These are phyloP conservation scores for Anabacerthia variegaticeps DNA, from an alignment of 2,797 vertebrate species.

Conservation along the genomic window DNA sequence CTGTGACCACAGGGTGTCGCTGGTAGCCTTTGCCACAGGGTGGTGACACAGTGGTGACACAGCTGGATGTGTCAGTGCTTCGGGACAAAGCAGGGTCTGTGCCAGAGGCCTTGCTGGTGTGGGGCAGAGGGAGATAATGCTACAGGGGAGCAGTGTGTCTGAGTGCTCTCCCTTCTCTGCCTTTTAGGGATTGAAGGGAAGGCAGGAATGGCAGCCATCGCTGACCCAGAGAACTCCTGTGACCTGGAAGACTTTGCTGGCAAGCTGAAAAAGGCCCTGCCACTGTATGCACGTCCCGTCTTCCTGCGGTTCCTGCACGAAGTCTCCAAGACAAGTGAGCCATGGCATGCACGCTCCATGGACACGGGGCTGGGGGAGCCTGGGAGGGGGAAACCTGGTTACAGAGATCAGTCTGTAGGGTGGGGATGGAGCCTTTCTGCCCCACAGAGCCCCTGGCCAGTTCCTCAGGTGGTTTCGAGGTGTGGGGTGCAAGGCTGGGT, in stretches of 20 bases:
- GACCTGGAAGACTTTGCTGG: conserved; percentile 85
- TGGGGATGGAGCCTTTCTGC: background rate
- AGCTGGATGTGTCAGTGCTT: fast-evolving
- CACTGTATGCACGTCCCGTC: conserved; percentile 88
- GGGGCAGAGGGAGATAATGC: background rate
- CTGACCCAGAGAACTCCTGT: conserved; percentile 78
- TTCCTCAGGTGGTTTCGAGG: background rate
- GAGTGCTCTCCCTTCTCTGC: background rate
- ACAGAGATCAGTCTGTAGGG: background rate
- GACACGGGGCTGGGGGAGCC: background rate
- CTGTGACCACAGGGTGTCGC: background rate
- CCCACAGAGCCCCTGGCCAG: background rate
- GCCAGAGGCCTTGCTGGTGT: background rate
- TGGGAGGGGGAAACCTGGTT: background rate
- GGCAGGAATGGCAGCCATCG: conserved; percentile 95
- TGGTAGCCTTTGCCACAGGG: background rate
- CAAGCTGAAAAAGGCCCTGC: conserved; percentile 88
- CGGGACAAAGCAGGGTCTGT: background rate
- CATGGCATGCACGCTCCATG: fast-evolving
- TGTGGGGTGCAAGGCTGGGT: background rate
- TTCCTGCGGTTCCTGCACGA: conserved; percentile 90
- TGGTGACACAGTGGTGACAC: background rate
- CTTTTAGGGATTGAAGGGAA: conserved; percentile 89
- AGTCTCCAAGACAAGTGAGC: conserved; percentile 92
- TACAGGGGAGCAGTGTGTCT: background rate